Base-by-base conservation (phyloP, 2,113 vertebrate genomes). In the Piaya cayana region DNA sequence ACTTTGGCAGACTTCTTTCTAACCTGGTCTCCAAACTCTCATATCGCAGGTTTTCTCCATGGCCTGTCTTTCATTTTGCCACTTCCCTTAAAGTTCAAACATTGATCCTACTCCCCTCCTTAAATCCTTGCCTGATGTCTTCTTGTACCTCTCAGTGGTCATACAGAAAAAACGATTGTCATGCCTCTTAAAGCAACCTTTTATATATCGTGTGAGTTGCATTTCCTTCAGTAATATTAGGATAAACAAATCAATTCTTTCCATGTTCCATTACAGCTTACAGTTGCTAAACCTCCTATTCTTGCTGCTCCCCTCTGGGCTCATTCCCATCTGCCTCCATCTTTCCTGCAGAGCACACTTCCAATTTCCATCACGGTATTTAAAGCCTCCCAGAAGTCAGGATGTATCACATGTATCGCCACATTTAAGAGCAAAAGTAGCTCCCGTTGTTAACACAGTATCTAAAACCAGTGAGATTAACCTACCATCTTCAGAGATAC, bases 181-280 rank as follows among this genome's bases (percentile, higher is more conserved):
- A 8, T 45, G 53, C 63, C 56, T 93, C 89, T 80, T 67, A 82
- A 91, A 92, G 69, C 36, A 78, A 42, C 53, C 39, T 92, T 84
- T 86, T 37, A 50, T 32, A 7, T 26, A 86, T 2, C 0, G 0
- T 10, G 26, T 78, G 42, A 86, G 72, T 91, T 10, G 60, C 3
- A 0, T 58, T 88, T 78, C 64, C 76, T 52, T 82, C 42, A 70
- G 68, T 78, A 80, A 89, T 95, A 92, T 95, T 86, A 88, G 80
- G 72, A 77, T 84, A 84, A 86, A 92, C 60, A 92, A 92, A 92
- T 95, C 80, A 79, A 94, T 86, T 72, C 64, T 74, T 94, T 91
- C 83, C 56, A 78, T 71, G 80, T 91, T 91, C 56, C 77, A 47
- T 71, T 82, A 79, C 69, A 68, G 69, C 72, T 93, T 64, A 88